Conservation (phyloP, 2,888 invertebrate species). For the Pediacus dermestoides region DNA sequence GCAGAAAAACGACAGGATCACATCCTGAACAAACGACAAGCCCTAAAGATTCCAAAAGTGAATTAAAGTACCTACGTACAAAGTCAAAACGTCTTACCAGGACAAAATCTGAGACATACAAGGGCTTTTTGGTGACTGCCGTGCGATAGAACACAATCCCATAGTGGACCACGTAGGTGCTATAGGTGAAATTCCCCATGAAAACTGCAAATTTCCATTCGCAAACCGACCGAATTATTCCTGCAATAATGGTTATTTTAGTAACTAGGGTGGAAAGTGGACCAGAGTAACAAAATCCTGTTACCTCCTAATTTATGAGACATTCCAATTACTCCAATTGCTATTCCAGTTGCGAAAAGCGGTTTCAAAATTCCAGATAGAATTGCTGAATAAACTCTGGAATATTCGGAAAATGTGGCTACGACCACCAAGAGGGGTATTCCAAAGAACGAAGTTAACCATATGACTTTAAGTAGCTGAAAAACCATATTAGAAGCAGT, state of each 20-base stretch:
- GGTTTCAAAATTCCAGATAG: constrained; percentile 31
- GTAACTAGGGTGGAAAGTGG: constrained; percentile 1
- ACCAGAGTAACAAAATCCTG: constrained; percentile 1
- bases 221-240: constrained; percentile 19
- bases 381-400: constrained; percentile 24
- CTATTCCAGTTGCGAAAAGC: constrained; percentile 33
- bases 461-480: constrained; percentile 16
- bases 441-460: constrained; percentile 22
- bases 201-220: constrained; percentile 28
- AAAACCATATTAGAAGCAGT: too few species aligned
- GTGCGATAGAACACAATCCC: constrained; percentile 29
- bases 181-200: constrained; percentile 29
- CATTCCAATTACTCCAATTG: constrained; percentile 33
- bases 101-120: constrained; percentile 30
- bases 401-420: constrained; percentile 25
- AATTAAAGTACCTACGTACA: constrained; percentile 1
- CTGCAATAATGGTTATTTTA: too few species aligned
- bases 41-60: background rate
- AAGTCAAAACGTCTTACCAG: constrained; percentile 26
- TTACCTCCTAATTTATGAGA: constrained; percentile 26
- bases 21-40: constrained; percentile 30
- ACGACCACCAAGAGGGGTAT: constrained; percentile 24
- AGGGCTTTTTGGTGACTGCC: constrained; percentile 21
- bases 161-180: constrained; percentile 29
- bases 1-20: constrained; percentile 25